phyloP scores from a whole-genome alignment of 2,113 vertebrate genomes.

The Phaethon lepturus region DNA sequence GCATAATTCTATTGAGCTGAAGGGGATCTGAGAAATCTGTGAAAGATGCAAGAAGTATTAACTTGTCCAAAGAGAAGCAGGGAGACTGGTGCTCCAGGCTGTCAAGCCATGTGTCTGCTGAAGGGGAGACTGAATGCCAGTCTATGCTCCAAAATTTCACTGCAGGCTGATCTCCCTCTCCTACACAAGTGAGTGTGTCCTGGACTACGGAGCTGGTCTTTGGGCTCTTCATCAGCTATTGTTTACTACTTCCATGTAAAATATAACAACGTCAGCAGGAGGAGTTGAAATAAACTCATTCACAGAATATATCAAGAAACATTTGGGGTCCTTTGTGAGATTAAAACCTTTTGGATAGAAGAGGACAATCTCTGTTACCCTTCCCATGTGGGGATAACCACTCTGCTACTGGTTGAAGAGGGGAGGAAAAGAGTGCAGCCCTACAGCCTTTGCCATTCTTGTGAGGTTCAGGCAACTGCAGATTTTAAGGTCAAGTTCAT shows the following conservation, averaged over 20 bases:
- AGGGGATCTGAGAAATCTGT: not conserved
- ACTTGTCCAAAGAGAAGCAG: not conserved
- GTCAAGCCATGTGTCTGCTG: not conserved
- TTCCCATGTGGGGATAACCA: not conserved
- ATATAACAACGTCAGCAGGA: not conserved
- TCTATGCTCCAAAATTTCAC: not conserved
- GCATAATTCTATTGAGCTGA: not conserved
- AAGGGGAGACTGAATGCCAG: not conserved
- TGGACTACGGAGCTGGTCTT: not conserved
- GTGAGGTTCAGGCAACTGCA: not conserved
- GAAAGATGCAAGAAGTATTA: not conserved
- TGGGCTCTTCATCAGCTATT: not conserved
- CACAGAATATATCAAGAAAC: not conserved
- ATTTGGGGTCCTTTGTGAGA: not conserved
- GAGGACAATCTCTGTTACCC: not conserved
- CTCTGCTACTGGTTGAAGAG: not conserved
- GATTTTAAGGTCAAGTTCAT: not conserved
- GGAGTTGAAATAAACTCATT: not conserved
- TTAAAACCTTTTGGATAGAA: not conserved
- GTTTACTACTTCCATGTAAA: not conserved
- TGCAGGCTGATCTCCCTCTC: not conserved
- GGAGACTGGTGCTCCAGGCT: not conserved
- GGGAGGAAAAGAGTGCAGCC: not conserved
- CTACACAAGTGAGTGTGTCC: not conserved
- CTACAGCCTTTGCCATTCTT: not conserved